These are phyloP conservation scores for Caenorhabditis uteleia DNA, from an alignment of 2,888 invertebrate genomes.

Conservation along the genomic window DNA sequence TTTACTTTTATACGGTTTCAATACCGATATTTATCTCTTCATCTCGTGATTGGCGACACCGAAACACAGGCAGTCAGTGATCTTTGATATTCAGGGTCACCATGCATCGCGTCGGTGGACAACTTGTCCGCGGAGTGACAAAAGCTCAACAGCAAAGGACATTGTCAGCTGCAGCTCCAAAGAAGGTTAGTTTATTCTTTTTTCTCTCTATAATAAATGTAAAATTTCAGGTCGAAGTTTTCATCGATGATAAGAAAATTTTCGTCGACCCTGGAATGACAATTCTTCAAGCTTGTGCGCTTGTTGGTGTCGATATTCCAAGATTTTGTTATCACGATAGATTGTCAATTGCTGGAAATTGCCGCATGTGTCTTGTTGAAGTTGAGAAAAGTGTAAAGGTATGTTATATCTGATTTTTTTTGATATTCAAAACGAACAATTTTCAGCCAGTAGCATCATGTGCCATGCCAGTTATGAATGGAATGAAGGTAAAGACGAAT, in stretches of 20 bases:
- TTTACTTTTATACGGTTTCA: too few species aligned
- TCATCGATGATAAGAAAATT: slow-evolving; percentile 94
- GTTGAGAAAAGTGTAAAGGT: slow-evolving; percentile 94
- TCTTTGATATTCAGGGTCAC: too few species aligned
- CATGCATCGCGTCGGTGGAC: slow-evolving; percentile 55
- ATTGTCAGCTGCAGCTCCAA: slow-evolving; percentile 62
- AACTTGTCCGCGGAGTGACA: slow-evolving; percentile 31
- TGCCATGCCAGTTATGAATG: slow-evolving; percentile 99
- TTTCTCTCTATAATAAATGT: too few species aligned
- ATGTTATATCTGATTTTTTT: slow-evolving; percentile 2
- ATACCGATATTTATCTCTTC: too few species aligned
- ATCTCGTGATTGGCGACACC: too few species aligned
- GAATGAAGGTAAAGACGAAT: slow-evolving; percentile 93
- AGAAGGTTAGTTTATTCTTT: slow-evolving; percentile 14
- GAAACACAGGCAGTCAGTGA: slow-evolving; percentile 10
- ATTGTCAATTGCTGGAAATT: slow-evolving; percentile 96
- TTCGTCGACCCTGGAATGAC: slow-evolving; percentile 94
- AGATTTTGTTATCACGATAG: slow-evolving; percentile 98
- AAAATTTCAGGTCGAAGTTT: slow-evolving; percentile 75
- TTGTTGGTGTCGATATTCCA: slow-evolving; percentile 95
- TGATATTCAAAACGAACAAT: slow-evolving; percentile 1
- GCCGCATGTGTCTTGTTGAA: slow-evolving; percentile 98
- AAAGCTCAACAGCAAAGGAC: slow-evolving; percentile 26
- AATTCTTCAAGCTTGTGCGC: slow-evolving; percentile 87
- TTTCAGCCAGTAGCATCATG: slow-evolving; percentile 90